phyloP scores from a whole-genome alignment of 2,797 vertebrate species.

The Muraenolepis orangiensis region DNA sequence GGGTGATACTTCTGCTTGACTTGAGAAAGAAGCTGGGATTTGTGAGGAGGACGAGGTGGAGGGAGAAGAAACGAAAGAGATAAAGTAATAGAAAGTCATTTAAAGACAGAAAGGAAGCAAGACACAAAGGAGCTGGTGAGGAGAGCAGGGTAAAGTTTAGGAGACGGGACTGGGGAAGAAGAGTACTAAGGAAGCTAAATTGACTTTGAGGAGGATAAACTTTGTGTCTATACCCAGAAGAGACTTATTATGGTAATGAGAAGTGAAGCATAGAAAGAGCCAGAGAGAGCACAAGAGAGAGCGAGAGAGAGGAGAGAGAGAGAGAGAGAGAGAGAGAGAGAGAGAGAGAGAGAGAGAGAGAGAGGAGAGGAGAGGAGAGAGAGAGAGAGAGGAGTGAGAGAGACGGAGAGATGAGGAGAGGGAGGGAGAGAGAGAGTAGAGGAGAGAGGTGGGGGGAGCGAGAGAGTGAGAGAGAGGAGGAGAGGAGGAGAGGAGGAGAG shows the following conservation, averaged over 20 bases:
- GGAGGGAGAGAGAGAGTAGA: constrained; percentile 56
- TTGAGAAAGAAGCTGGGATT: not conserved
- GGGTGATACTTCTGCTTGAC: not conserved
- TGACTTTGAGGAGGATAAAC: constrained; percentile 72
- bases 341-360: constrained; percentile 58
- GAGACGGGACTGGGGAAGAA: constrained; percentile 28
- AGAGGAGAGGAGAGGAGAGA: constrained; percentile 55
- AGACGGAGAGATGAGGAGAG: constrained; percentile 57
- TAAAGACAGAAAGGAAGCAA: not conserved
- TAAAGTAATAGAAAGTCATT: not conserved
- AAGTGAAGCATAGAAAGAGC: not conserved
- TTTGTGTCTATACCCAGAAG: constrained; percentile 62
- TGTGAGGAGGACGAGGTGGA: not conserved
- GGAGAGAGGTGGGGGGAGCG: constrained; percentile 55
- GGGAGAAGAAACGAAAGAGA: not conserved
- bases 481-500: constrained; percentile 56
- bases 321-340: constrained; percentile 59
- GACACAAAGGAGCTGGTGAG: constrained; percentile 27
- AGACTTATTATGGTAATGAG: constrained; percentile 66
- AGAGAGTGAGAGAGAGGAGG: constrained; percentile 56
- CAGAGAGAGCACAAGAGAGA: constrained; percentile 25
- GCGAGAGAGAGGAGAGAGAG: constrained; percentile 54
- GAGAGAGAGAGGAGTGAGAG: constrained; percentile 54
- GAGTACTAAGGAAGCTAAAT: constrained; percentile 48
- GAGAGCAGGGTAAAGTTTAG: constrained; percentile 6